Evolutionary conservation across 2,888 invertebrate species (phyloP), one percentile per base, ranked within the genome.

Genomic region (Cataglyphis altisquamis): DNA sequence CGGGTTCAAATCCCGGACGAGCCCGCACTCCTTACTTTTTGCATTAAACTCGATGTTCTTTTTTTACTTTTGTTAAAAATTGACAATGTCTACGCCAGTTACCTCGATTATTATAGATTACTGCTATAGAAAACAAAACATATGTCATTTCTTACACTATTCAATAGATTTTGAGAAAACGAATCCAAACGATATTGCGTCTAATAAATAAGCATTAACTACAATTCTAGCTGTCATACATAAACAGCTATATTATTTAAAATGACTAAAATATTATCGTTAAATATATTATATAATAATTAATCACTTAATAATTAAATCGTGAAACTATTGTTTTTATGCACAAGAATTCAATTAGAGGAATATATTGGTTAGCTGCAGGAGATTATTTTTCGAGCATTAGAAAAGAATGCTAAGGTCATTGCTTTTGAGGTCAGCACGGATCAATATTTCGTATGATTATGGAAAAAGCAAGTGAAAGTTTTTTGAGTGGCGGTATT

Each of bases 1-100:
- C 96, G 96, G 96, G 96, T 96, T 96, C 96, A 96, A 96, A 96
- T 96, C 96, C 96, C 96, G 96, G 96, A 96, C 96, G 96, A 96
- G 96, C 96, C 96, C 96, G 1, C 3, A 78, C 2, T 36, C 4
- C 12, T 60, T 36, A 48, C 0, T 77, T 78, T 78, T 78, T 78
- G 18, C 55, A n/a, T 1, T 41, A 9, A 25, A 41, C 5, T 32
- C 1, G 41, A 39, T 0, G 12, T 39, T 9, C 3, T 32, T 52
- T 29, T 63, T 82, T 3, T 36, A 29, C 29, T 18, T 5, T n/a
- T 18, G 15, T 45, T 60, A 25, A n/a, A 29, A 48, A 21, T 62
- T 3, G 18, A 73, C 15, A n/a, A 73, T 21, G n/a, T 18, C 12
- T 73, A 57, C 5, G 3, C 1, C 1, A 12, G 6, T 36, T 18